Conservation (phyloP, 2,113 vertebrate genomes). For the Tragelaphus imberbis region DNA sequence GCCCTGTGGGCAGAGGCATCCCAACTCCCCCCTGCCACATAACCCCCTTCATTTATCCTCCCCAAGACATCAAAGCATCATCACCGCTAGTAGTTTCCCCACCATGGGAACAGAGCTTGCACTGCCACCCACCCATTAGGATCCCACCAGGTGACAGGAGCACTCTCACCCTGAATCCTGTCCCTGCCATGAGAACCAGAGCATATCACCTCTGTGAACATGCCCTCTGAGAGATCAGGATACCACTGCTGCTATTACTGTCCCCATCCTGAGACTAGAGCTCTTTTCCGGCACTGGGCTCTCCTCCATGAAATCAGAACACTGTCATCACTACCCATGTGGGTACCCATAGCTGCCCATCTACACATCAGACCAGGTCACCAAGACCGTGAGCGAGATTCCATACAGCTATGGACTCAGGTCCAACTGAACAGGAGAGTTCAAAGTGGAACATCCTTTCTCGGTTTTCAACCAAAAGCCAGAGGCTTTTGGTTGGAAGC, state of each 20-base stretch:
- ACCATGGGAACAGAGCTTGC: neutral
- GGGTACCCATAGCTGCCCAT: neutral
- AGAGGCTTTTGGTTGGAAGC: neutral
- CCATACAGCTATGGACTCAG: neutral
- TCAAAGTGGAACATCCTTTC: neutral
- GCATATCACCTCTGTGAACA: neutral
- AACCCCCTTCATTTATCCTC: neutral
- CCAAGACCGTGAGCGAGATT: neutral
- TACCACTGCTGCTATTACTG: no score
- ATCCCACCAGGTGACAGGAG: no score
- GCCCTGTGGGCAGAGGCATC: neutral
- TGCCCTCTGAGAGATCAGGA: neutral
- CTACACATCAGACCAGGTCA: neutral
- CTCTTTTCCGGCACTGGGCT: neutral
- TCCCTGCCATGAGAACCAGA: neutral
- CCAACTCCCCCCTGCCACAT: neutral
- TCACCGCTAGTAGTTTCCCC: neutral
- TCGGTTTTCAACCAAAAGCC: neutral
- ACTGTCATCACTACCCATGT: fast-evolving
- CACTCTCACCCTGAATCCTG: neutral
- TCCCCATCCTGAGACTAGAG: neutral
- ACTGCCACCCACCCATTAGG: no score
- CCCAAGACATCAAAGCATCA: neutral
- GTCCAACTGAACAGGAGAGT: neutral
- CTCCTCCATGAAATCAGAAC: neutral